phyloP scores from a whole-genome alignment of 2,797 vertebrate genomes.

The Odontamblyopus lacepedii region DNA sequence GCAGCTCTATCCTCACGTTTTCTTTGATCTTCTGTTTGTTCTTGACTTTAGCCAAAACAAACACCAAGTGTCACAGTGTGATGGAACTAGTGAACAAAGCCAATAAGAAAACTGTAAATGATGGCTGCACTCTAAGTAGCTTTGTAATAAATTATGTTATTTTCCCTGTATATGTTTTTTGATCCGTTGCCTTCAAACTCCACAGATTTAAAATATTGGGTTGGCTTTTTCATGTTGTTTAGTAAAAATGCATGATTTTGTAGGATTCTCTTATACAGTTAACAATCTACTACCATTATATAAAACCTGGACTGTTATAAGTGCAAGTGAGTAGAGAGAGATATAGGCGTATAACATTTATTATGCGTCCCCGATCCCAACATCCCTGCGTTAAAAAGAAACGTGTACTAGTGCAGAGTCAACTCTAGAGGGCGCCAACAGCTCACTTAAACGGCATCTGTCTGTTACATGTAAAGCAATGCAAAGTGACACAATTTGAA shows the following conservation, averaged over 20 bases:
- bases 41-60: slow-evolving; percentile 5
- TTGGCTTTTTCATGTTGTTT: not conserved
- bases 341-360: too few species aligned
- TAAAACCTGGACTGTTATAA: too few species aligned
- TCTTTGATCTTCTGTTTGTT: slow-evolving; percentile 26
- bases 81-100: not conserved
- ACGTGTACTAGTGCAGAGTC: slow-evolving; percentile 31
- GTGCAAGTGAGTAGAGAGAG: too few species aligned
- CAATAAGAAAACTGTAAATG: not conserved
- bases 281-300: too few species aligned
- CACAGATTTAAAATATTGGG: not conserved
- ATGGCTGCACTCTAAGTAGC: not conserved
- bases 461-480: not conserved
- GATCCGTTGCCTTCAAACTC: not conserved
- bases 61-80: not conserved
- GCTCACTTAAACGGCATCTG: slow-evolving; percentile 7
- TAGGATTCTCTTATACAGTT: too few species aligned
- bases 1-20: slow-evolving; percentile 11
- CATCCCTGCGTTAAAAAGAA: not conserved
- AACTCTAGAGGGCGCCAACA: slow-evolving; percentile 49
- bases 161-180: not conserved
- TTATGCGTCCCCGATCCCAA: too few species aligned
- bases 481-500: not conserved
- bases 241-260: not conserved
- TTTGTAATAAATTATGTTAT: not conserved